Evolutionary conservation across 1,140 invertebrate species (phyloP), one percentile per base, ranked within the genome.

Genomic region (Plectrocnemia conspersa): DNA sequence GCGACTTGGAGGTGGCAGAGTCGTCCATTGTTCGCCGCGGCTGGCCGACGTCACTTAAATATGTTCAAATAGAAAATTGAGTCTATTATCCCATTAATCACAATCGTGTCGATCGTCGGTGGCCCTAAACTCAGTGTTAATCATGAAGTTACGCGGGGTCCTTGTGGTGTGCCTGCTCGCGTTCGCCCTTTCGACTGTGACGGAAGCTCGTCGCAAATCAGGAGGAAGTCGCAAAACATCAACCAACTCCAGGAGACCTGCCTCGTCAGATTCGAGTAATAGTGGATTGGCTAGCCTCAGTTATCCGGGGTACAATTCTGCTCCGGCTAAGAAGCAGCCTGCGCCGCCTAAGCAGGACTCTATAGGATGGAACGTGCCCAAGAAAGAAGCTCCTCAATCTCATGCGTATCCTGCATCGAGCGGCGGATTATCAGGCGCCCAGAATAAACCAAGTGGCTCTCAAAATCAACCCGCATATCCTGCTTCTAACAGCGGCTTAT

Each of bases 61-160:
- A 3, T 35, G 40, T 35, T 44, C 52, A 59, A 59, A 16, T 36
- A 48, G 19, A 50, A 50, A 56, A 59, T 59, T 59, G 53, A 29
- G 38, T 24, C 46, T 40, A 56, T 61, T 56, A 61, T 57, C 52
- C 58, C 44, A 61, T 61, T 61, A 45, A 49, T 52, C 47, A 55
- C 48, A 52, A 56, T 56, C 41, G 56, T 58, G 56, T 62, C 56
- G 52, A 55, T 46, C 46, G 32, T 15, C 10, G 22, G 11, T 15
- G 32, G 36, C 19, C 50, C 35, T 15, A 9, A 15, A 35, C 23
- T 58, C 56, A 52, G 53, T 52, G 53, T 41, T 32, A 53, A 35
- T 33, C 40, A 62, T 62, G 60, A 62, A 58, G 49, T 47, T 32
- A 33, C 36, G 11, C 33, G 38, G 46, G 36, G 10, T 50, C 16